Evolutionary conservation across 2,113 vertebrate species (phyloP).

Genomic region (Gambusia holbrooki): DNA sequence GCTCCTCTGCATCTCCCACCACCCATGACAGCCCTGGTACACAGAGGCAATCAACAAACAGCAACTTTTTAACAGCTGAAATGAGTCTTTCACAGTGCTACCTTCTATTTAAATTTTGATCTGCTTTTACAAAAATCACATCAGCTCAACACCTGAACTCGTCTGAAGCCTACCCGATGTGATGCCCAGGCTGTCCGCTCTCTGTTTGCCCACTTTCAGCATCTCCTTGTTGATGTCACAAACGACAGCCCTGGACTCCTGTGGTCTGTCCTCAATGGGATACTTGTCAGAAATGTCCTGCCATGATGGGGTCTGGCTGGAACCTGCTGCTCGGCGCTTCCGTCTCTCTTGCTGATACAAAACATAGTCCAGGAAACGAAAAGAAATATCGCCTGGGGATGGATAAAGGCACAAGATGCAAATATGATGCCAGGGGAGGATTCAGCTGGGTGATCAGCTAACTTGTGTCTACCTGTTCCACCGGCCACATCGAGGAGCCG

Average conservation of each 20-base stretch:
- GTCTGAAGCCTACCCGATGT: slow-evolving; percentile 75
- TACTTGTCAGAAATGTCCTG: slow-evolving; percentile 85
- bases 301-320: slow-evolving; percentile 87
- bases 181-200: slow-evolving; percentile 79
- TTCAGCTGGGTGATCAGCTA: background rate
- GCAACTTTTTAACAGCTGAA: background rate
- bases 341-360: slow-evolving; percentile 72
- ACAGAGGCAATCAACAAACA: slow-evolving; percentile 31
- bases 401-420: background rate
- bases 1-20: slow-evolving; percentile 92
- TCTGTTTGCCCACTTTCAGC: slow-evolving; percentile 91
- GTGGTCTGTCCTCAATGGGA: slow-evolving; percentile 48
- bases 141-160: background rate
- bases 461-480: slow-evolving; percentile 86
- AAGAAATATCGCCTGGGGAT: slow-evolving; percentile 90
- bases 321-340: slow-evolving; percentile 61
- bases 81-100: background rate
- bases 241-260: slow-evolving; percentile 83
- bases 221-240: slow-evolving; percentile 98
- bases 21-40: slow-evolving; percentile 91
- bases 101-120: background rate
- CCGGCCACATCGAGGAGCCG: slow-evolving; percentile 92
- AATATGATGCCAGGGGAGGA: fast-evolving
- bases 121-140: background rate
- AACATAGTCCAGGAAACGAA: slow-evolving; percentile 92